Evolutionary conservation across 1,140 invertebrate genomes (phyloP).

Genomic region (Popillia japonica): DNA sequence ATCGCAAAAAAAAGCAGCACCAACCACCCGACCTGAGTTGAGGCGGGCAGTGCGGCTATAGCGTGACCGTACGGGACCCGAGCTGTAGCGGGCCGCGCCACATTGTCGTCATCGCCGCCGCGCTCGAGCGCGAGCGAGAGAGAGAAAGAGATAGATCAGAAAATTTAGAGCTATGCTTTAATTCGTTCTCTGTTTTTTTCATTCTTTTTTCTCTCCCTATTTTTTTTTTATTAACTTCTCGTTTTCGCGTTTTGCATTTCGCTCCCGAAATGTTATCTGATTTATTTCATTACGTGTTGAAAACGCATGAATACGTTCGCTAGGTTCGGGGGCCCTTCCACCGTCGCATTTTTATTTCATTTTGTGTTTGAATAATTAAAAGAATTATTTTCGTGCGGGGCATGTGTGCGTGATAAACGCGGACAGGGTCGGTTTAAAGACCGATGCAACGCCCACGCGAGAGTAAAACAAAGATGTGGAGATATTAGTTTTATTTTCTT

Average conservation of each 20-base stretch:
- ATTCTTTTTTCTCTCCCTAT: neutral
- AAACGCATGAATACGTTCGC: constrained; percentile 34
- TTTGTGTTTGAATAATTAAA: constrained; percentile 37
- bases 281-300: constrained; percentile 39
- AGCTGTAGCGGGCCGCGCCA: too few relatives aligned
- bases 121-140: neutral
- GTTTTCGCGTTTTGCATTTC: constrained; percentile 31
- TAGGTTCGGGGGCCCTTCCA: neutral
- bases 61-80: too few relatives aligned
- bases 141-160: too few relatives aligned
- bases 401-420: neutral
- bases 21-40: too few relatives aligned
- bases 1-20: too few relatives aligned
- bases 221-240: constrained; percentile 36
- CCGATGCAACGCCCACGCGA: neutral
- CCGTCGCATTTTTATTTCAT: constrained; percentile 27
- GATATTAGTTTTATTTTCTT: neutral
- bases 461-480: neutral
- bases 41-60: too few relatives aligned
- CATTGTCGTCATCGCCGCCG: neutral
- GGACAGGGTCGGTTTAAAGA: neutral
- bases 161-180: constrained; percentile 1
- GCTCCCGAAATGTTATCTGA: constrained; percentile 36
- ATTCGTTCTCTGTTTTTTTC: neutral
- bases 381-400: neutral